Percentiles rank a stretch among this genome's conserved stretches.
These are phyloP conservation scores for Chirona hameri DNA, from an alignment of 2,888 invertebrate genomes.

Conservation along the genomic window DNA sequence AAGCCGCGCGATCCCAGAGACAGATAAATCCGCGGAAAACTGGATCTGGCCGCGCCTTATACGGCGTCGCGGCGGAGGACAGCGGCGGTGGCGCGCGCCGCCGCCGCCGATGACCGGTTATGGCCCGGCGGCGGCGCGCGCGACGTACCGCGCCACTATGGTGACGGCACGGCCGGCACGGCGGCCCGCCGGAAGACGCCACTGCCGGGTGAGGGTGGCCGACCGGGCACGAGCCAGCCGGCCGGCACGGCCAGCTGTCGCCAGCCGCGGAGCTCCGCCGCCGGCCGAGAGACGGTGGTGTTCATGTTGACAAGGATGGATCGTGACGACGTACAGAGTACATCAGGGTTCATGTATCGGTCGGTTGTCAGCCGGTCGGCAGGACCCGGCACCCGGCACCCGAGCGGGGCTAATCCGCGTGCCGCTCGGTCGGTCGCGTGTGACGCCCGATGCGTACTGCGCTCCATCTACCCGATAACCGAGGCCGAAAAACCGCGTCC, in stretches of 20 bases:
- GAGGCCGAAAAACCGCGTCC: background rate
- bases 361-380: background rate
- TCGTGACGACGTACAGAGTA: no score
- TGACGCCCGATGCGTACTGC: background rate
- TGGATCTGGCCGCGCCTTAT: conserved; percentile 27
- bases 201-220: no score
- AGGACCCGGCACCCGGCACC: background rate
- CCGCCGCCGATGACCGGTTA: conserved; percentile 4
- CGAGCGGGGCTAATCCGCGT: background rate
- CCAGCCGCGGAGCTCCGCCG: no score
- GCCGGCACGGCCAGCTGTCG: no score
- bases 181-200: background rate
- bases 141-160: background rate
- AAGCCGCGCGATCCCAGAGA: background rate
- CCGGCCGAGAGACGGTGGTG: no score
- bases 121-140: background rate
- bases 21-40: conserved; percentile 24
- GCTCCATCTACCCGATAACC: background rate
- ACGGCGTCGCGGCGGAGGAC: background rate
- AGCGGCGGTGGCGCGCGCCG: background rate
- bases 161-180: background rate
- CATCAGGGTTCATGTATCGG: no score
- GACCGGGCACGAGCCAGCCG: no score
- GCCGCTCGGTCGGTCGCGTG: background rate
- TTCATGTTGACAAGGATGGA: no score